Evolutionary conservation across 2,113 vertebrate genomes (phyloP).

Genomic region (Trachemys scripta): DNA sequence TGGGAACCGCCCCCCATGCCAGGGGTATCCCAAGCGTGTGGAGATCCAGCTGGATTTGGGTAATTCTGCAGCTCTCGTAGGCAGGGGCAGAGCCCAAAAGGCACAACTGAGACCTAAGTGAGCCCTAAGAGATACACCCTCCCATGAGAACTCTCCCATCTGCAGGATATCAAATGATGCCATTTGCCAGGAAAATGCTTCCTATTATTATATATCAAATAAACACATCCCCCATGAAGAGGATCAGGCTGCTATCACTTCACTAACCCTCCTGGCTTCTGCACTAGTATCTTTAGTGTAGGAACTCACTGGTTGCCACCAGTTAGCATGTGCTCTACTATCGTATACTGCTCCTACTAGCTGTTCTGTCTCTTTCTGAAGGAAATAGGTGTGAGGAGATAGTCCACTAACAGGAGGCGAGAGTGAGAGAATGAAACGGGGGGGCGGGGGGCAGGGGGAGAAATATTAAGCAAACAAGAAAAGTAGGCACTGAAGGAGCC

Average conservation of each 20-base stretch:
- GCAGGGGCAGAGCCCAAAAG: not conserved
- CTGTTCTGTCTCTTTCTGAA: not conserved
- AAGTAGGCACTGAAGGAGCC: not conserved
- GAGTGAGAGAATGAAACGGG: not conserved
- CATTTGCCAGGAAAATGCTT: not conserved
- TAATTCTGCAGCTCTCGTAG: not conserved
- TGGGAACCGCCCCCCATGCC: not conserved
- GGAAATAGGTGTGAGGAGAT: not conserved
- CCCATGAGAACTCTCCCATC: not conserved
- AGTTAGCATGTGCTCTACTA: not conserved
- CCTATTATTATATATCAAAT: not conserved
- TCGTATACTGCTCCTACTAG: not conserved
- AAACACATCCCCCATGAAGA: not conserved
- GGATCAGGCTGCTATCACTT: not conserved
- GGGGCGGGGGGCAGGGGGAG: not conserved
- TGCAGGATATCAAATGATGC: not conserved
- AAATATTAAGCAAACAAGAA: not conserved
- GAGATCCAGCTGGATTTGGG: not conserved
- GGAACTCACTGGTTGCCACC: not conserved
- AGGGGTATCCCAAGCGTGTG: not conserved
- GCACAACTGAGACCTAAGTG: not conserved
- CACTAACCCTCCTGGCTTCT: not conserved
- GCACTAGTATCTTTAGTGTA: not conserved
- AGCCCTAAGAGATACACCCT: not conserved
- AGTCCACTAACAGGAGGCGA: not conserved